These are phyloP conservation scores for Sarcophaga subvicina DNA, from an alignment of 2,888 invertebrate genomes.

Conservation along the genomic window DNA sequence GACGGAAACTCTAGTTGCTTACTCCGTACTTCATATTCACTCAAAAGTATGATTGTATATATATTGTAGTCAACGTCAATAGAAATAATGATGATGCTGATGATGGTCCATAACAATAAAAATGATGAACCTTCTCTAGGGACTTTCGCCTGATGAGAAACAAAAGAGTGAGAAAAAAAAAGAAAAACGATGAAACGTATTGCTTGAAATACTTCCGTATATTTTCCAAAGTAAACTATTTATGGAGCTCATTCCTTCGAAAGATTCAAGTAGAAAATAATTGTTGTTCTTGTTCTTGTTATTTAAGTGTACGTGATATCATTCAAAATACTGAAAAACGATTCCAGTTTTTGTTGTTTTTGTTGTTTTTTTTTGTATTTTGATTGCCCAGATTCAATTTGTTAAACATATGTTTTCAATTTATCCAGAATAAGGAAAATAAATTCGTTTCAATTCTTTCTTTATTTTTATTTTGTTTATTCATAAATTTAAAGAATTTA, in stretches of 20 bases:
- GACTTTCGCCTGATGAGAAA: conserved; percentile 67
- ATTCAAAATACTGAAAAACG: conserved; percentile 74
- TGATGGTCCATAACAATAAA: conserved; percentile 73
- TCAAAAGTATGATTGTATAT: conserved; percentile 45
- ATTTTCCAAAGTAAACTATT: conserved; percentile 53
- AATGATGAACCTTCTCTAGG: conserved; percentile 75
- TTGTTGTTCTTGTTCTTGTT: conserved; percentile 6
- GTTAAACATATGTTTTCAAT: conserved; percentile 74
- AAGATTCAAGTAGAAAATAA: conserved; percentile 32
- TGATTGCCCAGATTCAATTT: conserved; percentile 51
- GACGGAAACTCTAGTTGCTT: conserved; percentile 49
- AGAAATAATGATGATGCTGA: conserved; percentile 62
- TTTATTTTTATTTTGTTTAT: too few relatives aligned
- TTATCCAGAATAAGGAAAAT: conserved; percentile 73
- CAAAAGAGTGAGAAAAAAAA: conserved; percentile 26
- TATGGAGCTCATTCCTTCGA: conserved; percentile 24
- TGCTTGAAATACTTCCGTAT: conserved; percentile 57
- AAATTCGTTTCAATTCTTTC: too few relatives aligned
- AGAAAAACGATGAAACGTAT: conserved; percentile 70
- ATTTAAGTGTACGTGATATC: conserved; percentile 75
- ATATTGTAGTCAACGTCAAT: background rate
- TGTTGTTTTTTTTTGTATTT: background rate
- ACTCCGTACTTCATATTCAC: conserved; percentile 7
- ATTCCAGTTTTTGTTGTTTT: conserved; percentile 38
- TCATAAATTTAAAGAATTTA: too few relatives aligned